Evolutionary conservation across 2,113 vertebrate genomes (phyloP), one percentile per base, ranked within the genome.

Genomic region (Galbula dea): DNA sequence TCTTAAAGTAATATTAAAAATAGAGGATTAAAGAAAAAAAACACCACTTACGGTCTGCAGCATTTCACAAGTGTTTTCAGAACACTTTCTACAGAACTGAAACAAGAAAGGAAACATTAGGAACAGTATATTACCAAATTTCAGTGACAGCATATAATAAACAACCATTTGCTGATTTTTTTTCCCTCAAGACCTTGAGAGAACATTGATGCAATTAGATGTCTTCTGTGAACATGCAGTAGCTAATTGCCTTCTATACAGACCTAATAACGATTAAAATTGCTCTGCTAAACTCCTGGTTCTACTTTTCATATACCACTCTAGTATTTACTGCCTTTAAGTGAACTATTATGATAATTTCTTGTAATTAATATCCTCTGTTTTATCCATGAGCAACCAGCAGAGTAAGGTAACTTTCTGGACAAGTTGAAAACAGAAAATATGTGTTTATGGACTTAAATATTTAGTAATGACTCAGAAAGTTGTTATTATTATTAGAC

Each of bases 21-120:
- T 8, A 67, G 6, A 41, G 17, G 30, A 30, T 96, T 91, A 90
- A 41, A 27, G n/a, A 30, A n/a, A 29, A 16, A 30, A 54, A 15
- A 30, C 5, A 54, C 69, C 94, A 99, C 99, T 99, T 98, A 99
- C 99, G 98, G 99, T 95, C 99, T 98, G 97, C 99, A 99, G 98
- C 97, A 98, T 97, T 99, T 99, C 96, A 99, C 98, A 4, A 99
- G 98, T 41, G 98, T 98, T 97, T 99, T 99, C 97, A 99, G 96
- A 95, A 99, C 98, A 78, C 97, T 98, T 97, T 99, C 99, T 96
- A 99, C 98, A 86, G 99, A 99, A 96, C 99, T 99, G 96, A 83
- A 96, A 96, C 22, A 45, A 79, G 30, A 72, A 93, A 63, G 15
- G 29, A 67, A 22, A 78, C 76, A 93, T 90, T 72, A 82, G 72